Percentiles rank a stretch among this genome's conserved stretches.
These are phyloP conservation scores for Drosophila repleta DNA, from an alignment of 1,140 invertebrate species.

Conservation along the genomic window DNA sequence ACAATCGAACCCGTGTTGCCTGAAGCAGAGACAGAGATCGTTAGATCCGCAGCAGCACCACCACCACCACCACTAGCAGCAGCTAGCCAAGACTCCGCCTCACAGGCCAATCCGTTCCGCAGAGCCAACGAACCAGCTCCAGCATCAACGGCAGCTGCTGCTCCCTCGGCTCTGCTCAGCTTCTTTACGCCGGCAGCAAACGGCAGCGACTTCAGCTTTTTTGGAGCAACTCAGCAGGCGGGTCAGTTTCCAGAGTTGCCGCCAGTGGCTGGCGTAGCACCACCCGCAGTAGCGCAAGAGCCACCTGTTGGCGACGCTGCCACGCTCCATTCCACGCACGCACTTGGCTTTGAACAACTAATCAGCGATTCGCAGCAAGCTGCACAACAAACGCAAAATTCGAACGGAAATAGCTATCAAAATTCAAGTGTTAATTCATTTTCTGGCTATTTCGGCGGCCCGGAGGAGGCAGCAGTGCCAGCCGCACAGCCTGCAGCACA, in stretches of 20 bases:
- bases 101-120: constrained; percentile 38
- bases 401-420: constrained; percentile 44
- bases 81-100: not conserved
- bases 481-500: constrained; percentile 13
- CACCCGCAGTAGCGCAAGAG: constrained; percentile 38
- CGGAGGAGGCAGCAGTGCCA: constrained; percentile 2
- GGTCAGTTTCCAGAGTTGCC: constrained; percentile 52
- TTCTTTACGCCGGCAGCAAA: constrained; percentile 52
- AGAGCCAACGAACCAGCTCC: constrained; percentile 2
- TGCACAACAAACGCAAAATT: constrained; percentile 25
- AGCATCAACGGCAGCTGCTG: constrained; percentile 23
- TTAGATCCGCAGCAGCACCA: not conserved
- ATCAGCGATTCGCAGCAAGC: constrained; percentile 60
- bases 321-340: constrained; percentile 13
- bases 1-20: constrained; percentile 40
- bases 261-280: constrained; percentile 27
- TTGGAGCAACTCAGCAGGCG: constrained; percentile 23
- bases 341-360: constrained; percentile 69
- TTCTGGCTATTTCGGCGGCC: constrained; percentile 56
- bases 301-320: constrained; percentile 2
- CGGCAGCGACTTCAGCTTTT: constrained; percentile 59
- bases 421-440: constrained; percentile 68
- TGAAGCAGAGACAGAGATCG: not conserved
- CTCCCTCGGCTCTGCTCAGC: constrained; percentile 56
- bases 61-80: constrained; percentile 6